Conservation (phyloP, 2,113 vertebrate species). For the Bujurquina vittata region DNA sequence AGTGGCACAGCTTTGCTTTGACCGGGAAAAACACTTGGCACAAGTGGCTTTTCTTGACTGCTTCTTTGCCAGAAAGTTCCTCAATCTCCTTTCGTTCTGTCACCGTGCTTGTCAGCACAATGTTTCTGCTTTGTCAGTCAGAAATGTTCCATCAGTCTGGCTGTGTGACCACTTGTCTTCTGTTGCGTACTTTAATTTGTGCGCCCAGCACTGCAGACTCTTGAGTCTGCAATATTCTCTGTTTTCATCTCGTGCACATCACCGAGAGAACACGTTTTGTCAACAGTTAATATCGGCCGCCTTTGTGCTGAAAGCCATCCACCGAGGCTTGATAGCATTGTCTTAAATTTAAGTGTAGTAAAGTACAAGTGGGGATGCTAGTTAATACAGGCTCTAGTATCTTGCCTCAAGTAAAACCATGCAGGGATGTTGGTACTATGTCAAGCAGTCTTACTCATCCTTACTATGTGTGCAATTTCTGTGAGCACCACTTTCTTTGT, state of each 20-base stretch:
- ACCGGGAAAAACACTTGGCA: not conserved
- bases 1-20: conserved; percentile 2
- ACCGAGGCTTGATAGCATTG: not conserved
- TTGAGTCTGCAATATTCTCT: not conserved
- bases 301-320: not conserved
- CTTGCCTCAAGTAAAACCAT: not conserved
- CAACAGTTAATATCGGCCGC: not conserved
- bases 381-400: not conserved
- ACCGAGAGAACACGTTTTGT: not conserved
- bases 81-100: conserved; percentile 37
- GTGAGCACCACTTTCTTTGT: conserved; percentile 24
- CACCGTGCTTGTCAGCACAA: conserved; percentile 57
- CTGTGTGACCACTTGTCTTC: conserved; percentile 5
- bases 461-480: conserved; percentile 33
- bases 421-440: not conserved
- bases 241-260: not conserved
- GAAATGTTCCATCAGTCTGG: conserved; percentile 20
- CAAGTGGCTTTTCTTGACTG: conserved; percentile 8
- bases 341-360: conserved; percentile 7
- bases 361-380: conserved; percentile 11
- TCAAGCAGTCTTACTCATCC: conserved; percentile 34
- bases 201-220: not conserved
- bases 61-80: conserved; percentile 39
- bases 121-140: conserved; percentile 65
- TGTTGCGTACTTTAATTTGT: conserved; percentile 19